Percentiles rank a stretch among this genome's conserved stretches.
Conservation (phyloP, 2,113 vertebrate species). For the Todiramphus saurophagus region DNA sequence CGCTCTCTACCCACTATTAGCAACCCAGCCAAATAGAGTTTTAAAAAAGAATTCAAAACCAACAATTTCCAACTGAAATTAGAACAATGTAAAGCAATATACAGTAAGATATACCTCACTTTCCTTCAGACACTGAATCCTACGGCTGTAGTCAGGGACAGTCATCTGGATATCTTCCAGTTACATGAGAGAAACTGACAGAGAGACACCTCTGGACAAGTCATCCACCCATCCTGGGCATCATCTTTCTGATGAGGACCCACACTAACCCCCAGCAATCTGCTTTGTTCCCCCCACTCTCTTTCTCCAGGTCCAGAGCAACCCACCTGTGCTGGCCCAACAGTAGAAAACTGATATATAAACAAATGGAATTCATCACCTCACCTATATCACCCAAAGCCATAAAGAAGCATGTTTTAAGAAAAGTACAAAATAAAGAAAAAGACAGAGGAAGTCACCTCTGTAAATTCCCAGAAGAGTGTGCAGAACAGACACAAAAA, state of each 20-base stretch:
- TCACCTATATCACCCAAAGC: neutral
- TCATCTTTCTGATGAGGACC: neutral
- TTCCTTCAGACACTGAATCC: neutral
- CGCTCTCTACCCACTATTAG: neutral
- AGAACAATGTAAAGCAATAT: neutral
- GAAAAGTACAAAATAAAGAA: neutral
- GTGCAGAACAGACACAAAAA: neutral
- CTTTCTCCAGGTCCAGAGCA: neutral
- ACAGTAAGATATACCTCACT: neutral
- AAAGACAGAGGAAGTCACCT: neutral
- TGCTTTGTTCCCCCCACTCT: neutral
- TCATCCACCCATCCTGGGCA: neutral
- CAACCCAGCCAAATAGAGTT: neutral
- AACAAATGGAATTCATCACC: neutral
- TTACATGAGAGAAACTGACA: neutral
- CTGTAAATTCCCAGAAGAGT: neutral
- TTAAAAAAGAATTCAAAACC: neutral
- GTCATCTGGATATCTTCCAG: neutral
- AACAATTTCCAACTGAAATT: neutral
- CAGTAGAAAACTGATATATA: neutral
- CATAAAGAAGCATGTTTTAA: neutral
- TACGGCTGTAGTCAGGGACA: neutral
- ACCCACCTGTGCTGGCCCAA: neutral
- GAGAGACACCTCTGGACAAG: neutral
- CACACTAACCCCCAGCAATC: neutral